Conservation (phyloP, 2,113 vertebrate species). For the Emberiza fucata region DNA sequence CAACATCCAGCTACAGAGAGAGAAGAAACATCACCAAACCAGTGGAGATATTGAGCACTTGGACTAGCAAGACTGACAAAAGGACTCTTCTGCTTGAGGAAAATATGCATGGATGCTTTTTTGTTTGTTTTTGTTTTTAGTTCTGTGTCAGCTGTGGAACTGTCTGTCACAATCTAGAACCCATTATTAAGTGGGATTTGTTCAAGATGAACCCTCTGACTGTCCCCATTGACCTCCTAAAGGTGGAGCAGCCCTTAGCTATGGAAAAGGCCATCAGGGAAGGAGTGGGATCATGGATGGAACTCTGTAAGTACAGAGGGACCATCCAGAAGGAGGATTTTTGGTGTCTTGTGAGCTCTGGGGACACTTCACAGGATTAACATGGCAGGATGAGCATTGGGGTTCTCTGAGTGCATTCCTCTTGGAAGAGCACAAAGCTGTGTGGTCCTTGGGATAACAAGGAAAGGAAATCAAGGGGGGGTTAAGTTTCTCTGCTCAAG, state of each 20-base stretch:
- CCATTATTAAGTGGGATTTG: not conserved
- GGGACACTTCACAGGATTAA: not conserved
- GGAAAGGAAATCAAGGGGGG: not conserved
- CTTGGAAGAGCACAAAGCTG: not conserved
- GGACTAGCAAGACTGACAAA: not conserved
- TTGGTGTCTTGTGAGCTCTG: rapidly evolving
- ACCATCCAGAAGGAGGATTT: not conserved
- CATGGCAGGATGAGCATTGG: rapidly evolving
- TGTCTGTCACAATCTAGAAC: not conserved
- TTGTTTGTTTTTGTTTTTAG: not conserved
- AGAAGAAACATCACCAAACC: not conserved
- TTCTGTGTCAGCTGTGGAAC: not conserved
- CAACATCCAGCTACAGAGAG: rapidly evolving
- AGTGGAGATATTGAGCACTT: not conserved
- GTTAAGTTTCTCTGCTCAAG: not conserved
- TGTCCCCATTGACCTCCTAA: rapidly evolving
- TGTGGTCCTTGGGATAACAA: not conserved
- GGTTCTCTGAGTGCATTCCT: not conserved
- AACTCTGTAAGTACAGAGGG: not conserved
- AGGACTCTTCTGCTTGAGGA: not conserved
- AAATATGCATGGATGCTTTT: not conserved
- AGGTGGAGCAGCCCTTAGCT: not conserved
- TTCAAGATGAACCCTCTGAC: too few relatives aligned
- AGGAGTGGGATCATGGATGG: not conserved
- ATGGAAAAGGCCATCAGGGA: not conserved